phyloP scores from a whole-genome alignment of 2,888 invertebrate species.

The Macrosoma leucophasiata region DNA sequence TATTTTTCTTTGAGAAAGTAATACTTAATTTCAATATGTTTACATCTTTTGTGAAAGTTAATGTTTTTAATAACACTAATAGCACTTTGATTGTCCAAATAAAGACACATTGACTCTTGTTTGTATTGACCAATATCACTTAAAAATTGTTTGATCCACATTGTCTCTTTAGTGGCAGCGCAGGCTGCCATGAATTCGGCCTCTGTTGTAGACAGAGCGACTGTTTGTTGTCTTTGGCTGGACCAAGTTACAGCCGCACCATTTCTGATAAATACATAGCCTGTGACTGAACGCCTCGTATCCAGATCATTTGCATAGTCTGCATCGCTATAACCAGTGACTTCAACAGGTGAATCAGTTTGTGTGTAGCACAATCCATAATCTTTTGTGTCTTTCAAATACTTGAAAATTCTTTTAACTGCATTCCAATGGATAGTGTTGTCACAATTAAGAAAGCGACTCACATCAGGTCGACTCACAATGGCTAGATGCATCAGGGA shows the following conservation, averaged over 20 bases:
- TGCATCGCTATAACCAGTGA: constrained; percentile 13
- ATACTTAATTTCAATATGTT: too few species aligned
- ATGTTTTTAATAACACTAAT: too few species aligned
- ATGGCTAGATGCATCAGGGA: constrained; percentile 21
- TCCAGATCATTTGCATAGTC: constrained; percentile 15
- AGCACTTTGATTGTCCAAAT: too few species aligned
- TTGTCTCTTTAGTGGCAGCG: constrained; percentile 12
- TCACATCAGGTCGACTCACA: constrained; percentile 24
- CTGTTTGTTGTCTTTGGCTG: constrained; percentile 7
- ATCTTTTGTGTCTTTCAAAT: too few species aligned
- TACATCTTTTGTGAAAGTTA: too few species aligned
- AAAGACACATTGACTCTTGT: too few species aligned
- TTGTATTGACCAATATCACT: too few species aligned
- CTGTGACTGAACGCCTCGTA: background rate
- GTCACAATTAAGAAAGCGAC: constrained; percentile 15
- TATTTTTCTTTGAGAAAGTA: too few species aligned
- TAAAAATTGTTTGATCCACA: too few species aligned
- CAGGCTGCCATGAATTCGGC: constrained; percentile 7
- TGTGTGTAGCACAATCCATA: too few species aligned
- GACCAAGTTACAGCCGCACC: constrained; percentile 2
- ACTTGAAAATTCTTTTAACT: constrained; percentile 17
- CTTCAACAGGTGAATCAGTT: too few species aligned
- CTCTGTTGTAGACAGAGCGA: constrained; percentile 5
- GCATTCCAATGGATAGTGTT: constrained; percentile 12
- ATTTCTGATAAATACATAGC: background rate